A percentile compares a stretch with the other conserved stretches of the same genome.
phyloP scores from a whole-genome alignment of 1,140 invertebrate species.

The Acromyrmex charruanus region DNA sequence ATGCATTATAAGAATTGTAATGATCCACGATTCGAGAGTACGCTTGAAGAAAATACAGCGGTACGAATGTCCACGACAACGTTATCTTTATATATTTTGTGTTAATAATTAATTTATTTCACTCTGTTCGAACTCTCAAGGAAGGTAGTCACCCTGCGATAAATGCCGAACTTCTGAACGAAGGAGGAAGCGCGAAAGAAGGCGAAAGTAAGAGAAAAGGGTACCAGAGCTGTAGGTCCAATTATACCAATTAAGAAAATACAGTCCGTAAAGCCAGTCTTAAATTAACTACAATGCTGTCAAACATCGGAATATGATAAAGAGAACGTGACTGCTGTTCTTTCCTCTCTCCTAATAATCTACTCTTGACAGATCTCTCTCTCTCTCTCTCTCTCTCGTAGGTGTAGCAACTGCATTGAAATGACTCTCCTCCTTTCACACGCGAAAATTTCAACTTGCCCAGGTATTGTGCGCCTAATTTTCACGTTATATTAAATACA shows the following conservation, averaged over 20 bases:
- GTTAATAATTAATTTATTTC: neutral
- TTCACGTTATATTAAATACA: too few species aligned
- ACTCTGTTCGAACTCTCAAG: too few species aligned
- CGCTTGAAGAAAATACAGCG: too few species aligned
- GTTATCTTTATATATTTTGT: too few species aligned
- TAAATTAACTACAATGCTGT: conserved; percentile 38
- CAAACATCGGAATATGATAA: conserved; percentile 71
- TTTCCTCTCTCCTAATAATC: neutral
- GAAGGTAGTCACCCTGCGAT: neutral
- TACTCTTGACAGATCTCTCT: conserved; percentile 13
- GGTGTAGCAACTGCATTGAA: conserved; percentile 23
- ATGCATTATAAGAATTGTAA: too few species aligned
- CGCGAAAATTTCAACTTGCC: neutral
- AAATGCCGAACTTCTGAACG: neutral
- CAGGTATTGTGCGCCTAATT: too few species aligned
- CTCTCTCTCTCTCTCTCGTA: neutral
- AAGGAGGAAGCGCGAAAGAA: neutral
- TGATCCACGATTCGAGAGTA: too few species aligned
- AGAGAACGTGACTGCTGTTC: conserved; percentile 35
- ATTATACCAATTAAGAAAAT: conserved; percentile 64
- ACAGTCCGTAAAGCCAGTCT: conserved; percentile 69
- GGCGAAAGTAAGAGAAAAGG: neutral
- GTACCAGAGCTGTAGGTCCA: neutral
- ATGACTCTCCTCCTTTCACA: neutral
- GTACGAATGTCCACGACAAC: too few species aligned